Evolutionary conservation across 2,797 vertebrate genomes (phyloP), one percentile per base, ranked within the genome.

Genomic region (Rhinophrynus dorsalis): DNA sequence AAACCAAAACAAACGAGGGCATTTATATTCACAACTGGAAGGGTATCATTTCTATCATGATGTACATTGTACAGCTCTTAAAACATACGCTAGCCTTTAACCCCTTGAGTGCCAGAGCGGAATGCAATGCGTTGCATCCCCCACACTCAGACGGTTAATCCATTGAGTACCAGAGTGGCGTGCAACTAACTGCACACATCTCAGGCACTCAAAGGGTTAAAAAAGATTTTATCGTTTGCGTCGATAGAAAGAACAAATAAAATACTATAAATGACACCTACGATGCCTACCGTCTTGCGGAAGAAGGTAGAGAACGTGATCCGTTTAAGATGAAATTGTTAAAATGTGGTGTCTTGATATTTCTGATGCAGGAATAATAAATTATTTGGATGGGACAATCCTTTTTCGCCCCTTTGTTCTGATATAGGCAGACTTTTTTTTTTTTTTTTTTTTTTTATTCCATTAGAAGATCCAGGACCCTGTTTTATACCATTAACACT

Each of bases 1-100:
- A 79, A 89, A 76, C 70, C 6, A 84, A 85, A 81, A 68, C 75
- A 77, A 47, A 77, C 75, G 76, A 85, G 82, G 82, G 35, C 82
- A 86, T 81, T 50, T 48, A 70, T 17, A 63, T 51, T 76, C 77
- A 71, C 65, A 73, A 60, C 77, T 76, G 64, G n/a, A n/a, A n/a
- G n/a, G n/a, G n/a, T n/a, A n/a, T n/a, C n/a, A n/a, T 73, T 69
- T 68, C 67, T 75, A 81, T 59, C 74, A 64, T 65, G 79, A 77
- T 71, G 59, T 1, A 66, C 47, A 72, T 72, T 66, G 57, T 45
- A 68, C 61, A 75, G 74, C 69, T 58, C 52, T 58, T 72, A 69
- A 61, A 68, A 68, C 13, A 65, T 32, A 65, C 30, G 32, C 60
- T 60, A 56, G 18, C 52, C 61, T 79, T 45, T 77, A 2, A 11